Base-by-base conservation (phyloP, 2,113 vertebrate species). In the Falco punctatus region DNA sequence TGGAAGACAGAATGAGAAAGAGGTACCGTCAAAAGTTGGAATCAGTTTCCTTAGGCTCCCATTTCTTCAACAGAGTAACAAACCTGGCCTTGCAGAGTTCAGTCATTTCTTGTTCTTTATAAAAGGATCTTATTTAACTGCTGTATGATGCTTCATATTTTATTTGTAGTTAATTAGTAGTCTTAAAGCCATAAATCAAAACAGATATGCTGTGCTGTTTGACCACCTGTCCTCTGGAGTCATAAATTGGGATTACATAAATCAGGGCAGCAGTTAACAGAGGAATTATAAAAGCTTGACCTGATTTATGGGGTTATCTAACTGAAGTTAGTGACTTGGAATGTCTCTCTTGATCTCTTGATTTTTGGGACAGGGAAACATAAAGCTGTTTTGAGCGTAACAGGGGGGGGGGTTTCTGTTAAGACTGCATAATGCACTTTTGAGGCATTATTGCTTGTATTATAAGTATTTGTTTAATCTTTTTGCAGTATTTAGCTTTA, bases 241-340 rank as follows among this genome's bases (percentile, higher is more conserved):
- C 57, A 57, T 90, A 72, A 95, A 89, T 20, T 65, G 49, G 44
- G 54, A 91, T 96, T 95, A 40, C 64, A 87, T 94, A 87, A 94
- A 83, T 92, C 73, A 69, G 57, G 66, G 71, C 49, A 84, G 66
- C 70, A 72, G 59, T 69, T 91, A 79, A 67, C 57, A 75, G 77
- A 57, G 83, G 78, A 96, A 69, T 94, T 95, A 85, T 17, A 44
- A 84, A 87, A 92, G 70, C 73, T 91, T 96, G 91, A 85, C 81
- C 84, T 72, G 35, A 54, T 87, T 94, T 95, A 35, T 88, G 49
- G 46, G 46, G 58, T 93, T 82, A 92, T 62, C 67, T 83, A 15
- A 62, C 67, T 80, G 54, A 93, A 95, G 85, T 88, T 90, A 81
- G 79, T 73, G 62, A 90, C 88, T 90, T 90, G 17, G 32, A 86